These are phyloP conservation scores for Alaudala cheleensis DNA, from an alignment of 2,113 vertebrate species.

Conservation along the genomic window DNA sequence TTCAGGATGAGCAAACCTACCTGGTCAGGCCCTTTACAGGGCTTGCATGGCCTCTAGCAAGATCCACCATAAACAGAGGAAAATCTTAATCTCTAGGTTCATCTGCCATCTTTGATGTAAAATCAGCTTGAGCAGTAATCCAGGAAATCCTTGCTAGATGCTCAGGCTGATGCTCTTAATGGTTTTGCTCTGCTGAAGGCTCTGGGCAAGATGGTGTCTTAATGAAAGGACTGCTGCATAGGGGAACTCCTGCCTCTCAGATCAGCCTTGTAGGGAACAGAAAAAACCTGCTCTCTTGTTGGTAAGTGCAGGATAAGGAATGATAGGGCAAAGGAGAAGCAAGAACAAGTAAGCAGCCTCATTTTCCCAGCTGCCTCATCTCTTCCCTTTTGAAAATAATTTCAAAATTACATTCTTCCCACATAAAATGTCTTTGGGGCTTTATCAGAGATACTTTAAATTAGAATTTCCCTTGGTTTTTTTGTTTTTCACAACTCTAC, in stretches of 20 bases:
- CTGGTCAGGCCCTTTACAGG: neutral
- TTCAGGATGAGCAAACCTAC: neutral
- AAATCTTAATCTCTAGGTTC: neutral
- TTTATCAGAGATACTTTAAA: neutral
- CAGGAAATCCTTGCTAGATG: conserved; percentile 16
- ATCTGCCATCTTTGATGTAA: neutral
- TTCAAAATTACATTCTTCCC: neutral
- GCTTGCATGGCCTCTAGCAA: neutral
- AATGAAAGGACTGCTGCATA: neutral
- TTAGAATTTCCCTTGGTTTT: neutral
- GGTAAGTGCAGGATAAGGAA: neutral
- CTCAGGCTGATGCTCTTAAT: neutral
- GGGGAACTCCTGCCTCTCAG: neutral
- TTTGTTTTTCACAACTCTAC: neutral
- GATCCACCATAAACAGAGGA: neutral
- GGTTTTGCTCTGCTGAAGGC: neutral
- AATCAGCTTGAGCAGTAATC: neutral
- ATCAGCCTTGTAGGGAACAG: neutral
- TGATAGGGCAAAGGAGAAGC: neutral
- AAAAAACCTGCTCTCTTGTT: neutral
- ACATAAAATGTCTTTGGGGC: neutral
- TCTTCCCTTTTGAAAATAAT: neutral
- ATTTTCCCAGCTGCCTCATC: neutral
- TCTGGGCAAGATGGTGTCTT: neutral
- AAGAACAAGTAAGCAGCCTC: neutral